Evolutionary conservation across 2,113 vertebrate species (phyloP).

Genomic region (Maccullochella peelii): DNA sequence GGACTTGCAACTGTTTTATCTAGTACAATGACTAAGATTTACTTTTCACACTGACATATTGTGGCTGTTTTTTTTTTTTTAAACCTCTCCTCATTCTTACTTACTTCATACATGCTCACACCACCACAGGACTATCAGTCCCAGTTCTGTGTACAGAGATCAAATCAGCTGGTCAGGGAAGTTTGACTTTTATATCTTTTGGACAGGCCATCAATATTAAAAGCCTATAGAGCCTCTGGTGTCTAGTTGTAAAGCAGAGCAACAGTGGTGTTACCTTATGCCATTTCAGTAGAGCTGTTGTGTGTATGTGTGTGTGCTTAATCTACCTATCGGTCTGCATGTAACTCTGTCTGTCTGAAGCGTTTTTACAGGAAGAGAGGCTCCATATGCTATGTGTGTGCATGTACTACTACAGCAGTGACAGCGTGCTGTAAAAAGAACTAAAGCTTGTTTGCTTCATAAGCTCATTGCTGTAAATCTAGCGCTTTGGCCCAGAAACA

Average conservation of each 20-base stretch:
- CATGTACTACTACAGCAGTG: not conserved
- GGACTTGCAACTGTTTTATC: constrained; percentile 6
- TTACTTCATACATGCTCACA: not conserved
- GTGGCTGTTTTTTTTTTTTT: not conserved
- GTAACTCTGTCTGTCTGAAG: not conserved
- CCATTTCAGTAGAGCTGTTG: not conserved
- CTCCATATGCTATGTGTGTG: too few relatives aligned
- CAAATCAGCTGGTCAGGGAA: not conserved
- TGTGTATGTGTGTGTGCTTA: not conserved
- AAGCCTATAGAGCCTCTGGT: not conserved
- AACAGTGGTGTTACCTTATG: not conserved
- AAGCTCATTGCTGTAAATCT: constrained; percentile 63
- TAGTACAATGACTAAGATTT: not conserved
- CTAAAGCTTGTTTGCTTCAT: constrained; percentile 61
- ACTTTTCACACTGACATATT: not conserved
- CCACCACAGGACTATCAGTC: not conserved
- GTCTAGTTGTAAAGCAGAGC: not conserved
- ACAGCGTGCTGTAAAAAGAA: constrained; percentile 25
- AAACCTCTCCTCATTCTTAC: too few relatives aligned
- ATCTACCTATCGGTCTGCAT: constrained; percentile 2
- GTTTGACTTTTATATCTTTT: not conserved
- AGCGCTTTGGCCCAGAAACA: constrained; percentile 27
- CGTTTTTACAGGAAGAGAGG: constrained; percentile 1
- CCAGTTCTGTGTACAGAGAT: not conserved
- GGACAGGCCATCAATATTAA: constrained; percentile 13